phyloP scores from a whole-genome alignment of 2,888 invertebrate species.

The Pogonocherus hispidulus region DNA sequence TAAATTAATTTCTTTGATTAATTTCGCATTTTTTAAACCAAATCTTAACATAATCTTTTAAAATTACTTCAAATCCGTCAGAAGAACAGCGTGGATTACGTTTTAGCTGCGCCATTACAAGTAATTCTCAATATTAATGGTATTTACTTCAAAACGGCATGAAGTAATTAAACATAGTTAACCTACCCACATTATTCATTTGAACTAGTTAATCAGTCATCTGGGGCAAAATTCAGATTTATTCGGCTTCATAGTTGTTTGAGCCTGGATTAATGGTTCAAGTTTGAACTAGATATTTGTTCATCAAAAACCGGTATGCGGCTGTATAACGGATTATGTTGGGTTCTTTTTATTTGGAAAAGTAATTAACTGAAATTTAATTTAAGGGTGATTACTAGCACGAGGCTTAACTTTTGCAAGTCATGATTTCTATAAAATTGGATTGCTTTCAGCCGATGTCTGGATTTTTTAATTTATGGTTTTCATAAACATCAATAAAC shows the following conservation, averaged over 20 bases:
- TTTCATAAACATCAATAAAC: too few species aligned
- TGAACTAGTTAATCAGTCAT: constrained; percentile 34
- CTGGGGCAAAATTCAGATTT: constrained; percentile 19
- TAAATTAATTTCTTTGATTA: background rate
- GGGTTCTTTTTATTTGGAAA: background rate
- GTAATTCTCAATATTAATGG: constrained; percentile 42
- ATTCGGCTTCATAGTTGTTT: constrained; percentile 18
- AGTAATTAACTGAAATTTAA: constrained; percentile 2
- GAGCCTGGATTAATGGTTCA: constrained; percentile 15
- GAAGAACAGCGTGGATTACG: constrained; percentile 40
- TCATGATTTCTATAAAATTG: too few species aligned
- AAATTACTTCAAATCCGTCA: constrained; percentile 43
- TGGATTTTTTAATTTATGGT: too few species aligned
- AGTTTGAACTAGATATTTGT: constrained; percentile 12
- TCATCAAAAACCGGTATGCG: background rate
- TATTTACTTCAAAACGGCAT: constrained; percentile 35
- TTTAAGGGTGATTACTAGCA: background rate
- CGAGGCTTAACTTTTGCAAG: too few species aligned
- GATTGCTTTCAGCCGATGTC: too few species aligned
- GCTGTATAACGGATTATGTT: constrained; percentile 7
- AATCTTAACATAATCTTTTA: constrained; percentile 38
- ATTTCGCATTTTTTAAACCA: constrained; percentile 4
- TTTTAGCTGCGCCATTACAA: constrained; percentile 41
- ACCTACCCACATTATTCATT: constrained; percentile 34
- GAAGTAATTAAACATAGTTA: constrained; percentile 36